Conservation (phyloP, 2,113 vertebrate genomes). For the Otis tarda region DNA sequence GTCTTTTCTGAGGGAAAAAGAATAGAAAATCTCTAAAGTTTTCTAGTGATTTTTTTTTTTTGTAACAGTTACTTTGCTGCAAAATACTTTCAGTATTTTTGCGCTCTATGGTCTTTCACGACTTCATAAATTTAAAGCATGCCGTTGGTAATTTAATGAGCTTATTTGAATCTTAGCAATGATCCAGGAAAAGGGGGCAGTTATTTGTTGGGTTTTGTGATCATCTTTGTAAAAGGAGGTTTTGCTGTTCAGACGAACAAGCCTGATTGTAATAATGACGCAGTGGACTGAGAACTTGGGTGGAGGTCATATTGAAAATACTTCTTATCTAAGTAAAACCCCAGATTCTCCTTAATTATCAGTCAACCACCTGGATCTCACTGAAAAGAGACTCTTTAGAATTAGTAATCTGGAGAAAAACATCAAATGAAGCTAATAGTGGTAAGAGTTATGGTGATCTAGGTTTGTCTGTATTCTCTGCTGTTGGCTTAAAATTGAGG, state of each 20-base stretch:
- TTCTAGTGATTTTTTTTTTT: slow-evolving; percentile 22
- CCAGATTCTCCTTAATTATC: background rate
- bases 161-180: slow-evolving; percentile 22
- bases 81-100: slow-evolving; percentile 40
- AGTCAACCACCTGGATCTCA: background rate
- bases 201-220: background rate
- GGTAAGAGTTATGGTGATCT: background rate
- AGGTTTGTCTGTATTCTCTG: background rate
- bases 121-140: slow-evolving; percentile 30
- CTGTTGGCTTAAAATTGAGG: background rate
- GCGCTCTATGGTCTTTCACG: background rate
- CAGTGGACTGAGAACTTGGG: background rate
- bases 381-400: background rate
- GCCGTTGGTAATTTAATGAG: background rate
- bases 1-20: slow-evolving; percentile 53
- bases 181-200: background rate
- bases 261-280: background rate
- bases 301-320: background rate
- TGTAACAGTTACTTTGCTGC: slow-evolving; percentile 23
- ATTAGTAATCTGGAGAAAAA: background rate
- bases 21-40: slow-evolving; percentile 64
- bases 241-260: background rate
- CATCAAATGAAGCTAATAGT: background rate
- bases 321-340: background rate
- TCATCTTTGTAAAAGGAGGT: background rate